Evolutionary conservation across 1,140 invertebrate species (phyloP).

Genomic region (Epicauta chinensis): DNA sequence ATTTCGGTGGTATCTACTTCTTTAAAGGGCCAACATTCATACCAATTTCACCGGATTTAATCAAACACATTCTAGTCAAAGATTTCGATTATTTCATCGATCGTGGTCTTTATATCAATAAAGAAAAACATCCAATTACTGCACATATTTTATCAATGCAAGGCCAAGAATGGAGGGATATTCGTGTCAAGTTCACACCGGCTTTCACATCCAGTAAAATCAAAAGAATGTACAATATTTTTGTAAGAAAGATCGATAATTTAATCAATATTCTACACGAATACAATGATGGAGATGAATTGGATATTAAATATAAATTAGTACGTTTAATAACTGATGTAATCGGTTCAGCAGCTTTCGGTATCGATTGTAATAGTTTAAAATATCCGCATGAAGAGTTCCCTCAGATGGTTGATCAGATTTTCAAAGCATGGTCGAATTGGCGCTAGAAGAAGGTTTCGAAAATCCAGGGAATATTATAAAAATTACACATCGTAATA

Average conservation of each 20-base stretch:
- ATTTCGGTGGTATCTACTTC: conserved; percentile 18
- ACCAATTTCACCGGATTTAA: conserved; percentile 46
- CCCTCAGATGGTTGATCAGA: conserved; percentile 35
- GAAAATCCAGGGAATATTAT: too few species aligned
- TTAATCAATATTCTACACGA: neutral
- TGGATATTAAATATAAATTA: conserved; percentile 34
- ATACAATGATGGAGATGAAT: neutral
- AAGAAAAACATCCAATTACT: conserved; percentile 43
- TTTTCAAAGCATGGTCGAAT: conserved; percentile 20
- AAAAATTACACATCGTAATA: conserved; percentile 16
- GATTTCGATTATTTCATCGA: conserved; percentile 47
- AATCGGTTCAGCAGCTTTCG: conserved; percentile 46
- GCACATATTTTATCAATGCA: conserved; percentile 44
- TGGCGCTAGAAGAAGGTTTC: too few species aligned
- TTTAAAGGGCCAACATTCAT: conserved; percentile 19
- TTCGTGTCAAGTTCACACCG: conserved; percentile 43
- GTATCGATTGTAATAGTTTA: conserved; percentile 41
- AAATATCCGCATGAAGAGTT: conserved; percentile 44
- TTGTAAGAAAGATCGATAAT: conserved; percentile 10
- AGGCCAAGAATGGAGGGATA: conserved; percentile 45
- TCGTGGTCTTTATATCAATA: conserved; percentile 41
- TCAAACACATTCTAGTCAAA: conserved; percentile 44
- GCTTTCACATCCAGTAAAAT: conserved; percentile 48
- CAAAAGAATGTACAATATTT: conserved; percentile 41
- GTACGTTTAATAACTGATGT: conserved; percentile 3